Conservation (phyloP, 2,797 vertebrate species). For the Gadopsis marmoratus region DNA sequence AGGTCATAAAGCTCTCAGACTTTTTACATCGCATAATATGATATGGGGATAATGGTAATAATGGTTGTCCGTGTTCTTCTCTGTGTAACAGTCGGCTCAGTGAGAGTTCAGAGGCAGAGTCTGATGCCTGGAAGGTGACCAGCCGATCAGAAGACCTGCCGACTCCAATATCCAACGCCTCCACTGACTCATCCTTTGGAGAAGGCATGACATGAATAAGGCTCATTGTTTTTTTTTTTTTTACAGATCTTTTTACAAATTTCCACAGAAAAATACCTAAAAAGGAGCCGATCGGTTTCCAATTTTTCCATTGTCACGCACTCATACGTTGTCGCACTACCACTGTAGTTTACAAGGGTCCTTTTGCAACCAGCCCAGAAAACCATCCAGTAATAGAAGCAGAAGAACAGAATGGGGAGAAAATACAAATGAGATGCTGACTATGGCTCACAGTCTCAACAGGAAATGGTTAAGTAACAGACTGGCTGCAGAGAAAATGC, state of each 20-base stretch:
- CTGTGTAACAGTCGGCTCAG: conserved; percentile 76
- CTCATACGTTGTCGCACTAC: not conserved
- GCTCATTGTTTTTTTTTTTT: not conserved
- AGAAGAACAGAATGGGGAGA: not conserved
- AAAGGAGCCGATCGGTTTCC: not conserved
- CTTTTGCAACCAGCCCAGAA: not conserved
- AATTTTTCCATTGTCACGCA: not conserved
- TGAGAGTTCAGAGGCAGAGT: conserved; percentile 86
- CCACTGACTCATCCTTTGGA: conserved; percentile 87
- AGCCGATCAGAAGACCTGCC: conserved; percentile 90
- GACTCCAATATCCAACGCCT: conserved; percentile 85
- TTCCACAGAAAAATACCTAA: not conserved
- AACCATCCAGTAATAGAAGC: not conserved
- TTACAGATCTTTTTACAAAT: not conserved
- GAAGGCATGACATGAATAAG: conserved; percentile 86
- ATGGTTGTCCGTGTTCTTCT: not conserved
- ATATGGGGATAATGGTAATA: not conserved
- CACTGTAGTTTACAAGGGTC: not conserved
- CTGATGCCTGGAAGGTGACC: conserved; percentile 82
- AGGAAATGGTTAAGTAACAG: not conserved
- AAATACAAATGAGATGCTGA: conserved; percentile 6
- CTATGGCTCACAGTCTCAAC: not conserved
- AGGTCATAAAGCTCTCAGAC: conserved; percentile 79
- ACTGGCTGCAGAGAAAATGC: not conserved
- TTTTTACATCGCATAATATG: not conserved